These are phyloP conservation scores for Campoletis raptor DNA, from an alignment of 2,888 invertebrate genomes.

Conservation along the genomic window DNA sequence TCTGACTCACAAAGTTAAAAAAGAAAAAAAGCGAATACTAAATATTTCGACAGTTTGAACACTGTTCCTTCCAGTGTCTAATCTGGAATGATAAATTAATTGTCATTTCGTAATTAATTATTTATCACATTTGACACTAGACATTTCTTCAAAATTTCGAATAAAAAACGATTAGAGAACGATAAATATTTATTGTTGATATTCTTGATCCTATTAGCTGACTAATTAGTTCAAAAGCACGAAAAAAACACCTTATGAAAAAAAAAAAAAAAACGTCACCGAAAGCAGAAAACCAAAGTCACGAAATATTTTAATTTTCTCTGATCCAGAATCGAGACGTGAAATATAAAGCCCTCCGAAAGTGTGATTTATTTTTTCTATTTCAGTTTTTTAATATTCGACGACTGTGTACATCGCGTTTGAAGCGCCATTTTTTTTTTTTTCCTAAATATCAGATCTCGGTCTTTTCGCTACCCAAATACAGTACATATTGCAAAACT, in stretches of 20 bases:
- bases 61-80: too few species aligned
- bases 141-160: not conserved
- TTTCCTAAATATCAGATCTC: not conserved
- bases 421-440: not conserved
- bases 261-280: not conserved
- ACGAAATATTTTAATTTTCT: not conserved
- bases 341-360: not conserved
- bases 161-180: not conserved
- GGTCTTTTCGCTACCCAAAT: not conserved
- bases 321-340: not conserved
- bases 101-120: too few species aligned
- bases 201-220: not conserved
- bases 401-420: conserved; percentile 1
- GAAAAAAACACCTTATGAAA: not conserved
- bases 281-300: not conserved
- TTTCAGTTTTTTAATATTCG: not conserved
- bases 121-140: too few species aligned
- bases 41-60: too few species aligned
- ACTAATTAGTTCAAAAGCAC: not conserved
- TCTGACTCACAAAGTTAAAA: too few species aligned
- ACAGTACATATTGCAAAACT: conserved; percentile 24
- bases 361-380: not conserved
- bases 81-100: too few species aligned
- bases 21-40: too few species aligned
- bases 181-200: not conserved